Percentiles rank a stretch among this genome's conserved stretches.
phyloP scores from a whole-genome alignment of 2,888 invertebrate genomes.

The Tetramorium bicarinatum region DNA sequence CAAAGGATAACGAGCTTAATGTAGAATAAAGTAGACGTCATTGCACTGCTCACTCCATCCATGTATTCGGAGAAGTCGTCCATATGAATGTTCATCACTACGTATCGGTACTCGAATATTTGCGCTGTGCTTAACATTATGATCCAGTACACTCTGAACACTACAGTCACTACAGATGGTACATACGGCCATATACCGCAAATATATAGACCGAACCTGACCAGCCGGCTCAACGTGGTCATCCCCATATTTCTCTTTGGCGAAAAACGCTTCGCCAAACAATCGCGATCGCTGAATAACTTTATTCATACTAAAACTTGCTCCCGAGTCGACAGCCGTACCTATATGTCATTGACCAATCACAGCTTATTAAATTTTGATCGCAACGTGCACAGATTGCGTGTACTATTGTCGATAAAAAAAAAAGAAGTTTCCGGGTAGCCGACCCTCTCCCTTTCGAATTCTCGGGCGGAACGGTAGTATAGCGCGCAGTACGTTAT shows the following conservation, averaged over 20 bases:
- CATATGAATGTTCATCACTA: constrained; percentile 19
- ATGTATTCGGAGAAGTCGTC: constrained; percentile 33
- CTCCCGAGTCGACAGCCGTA: background rate
- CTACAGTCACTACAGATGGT: background rate
- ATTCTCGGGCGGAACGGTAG: background rate
- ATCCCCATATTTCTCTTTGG: background rate
- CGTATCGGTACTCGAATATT: constrained; percentile 49
- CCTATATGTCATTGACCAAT: constrained; percentile 7
- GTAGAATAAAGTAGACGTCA: constrained; percentile 41
- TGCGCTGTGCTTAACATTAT: constrained; percentile 26
- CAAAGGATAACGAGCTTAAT: constrained; percentile 55
- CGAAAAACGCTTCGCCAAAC: background rate
- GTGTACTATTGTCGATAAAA: background rate
- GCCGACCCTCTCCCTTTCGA: background rate
- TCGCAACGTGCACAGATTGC: background rate
- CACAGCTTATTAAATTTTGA: constrained; percentile 11
- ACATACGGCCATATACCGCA: constrained; percentile 56
- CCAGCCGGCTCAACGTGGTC: constrained; percentile 50
- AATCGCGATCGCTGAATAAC: background rate
- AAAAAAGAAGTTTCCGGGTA: constrained; percentile 10
- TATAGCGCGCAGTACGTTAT: background rate
- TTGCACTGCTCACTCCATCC: constrained; percentile 49
- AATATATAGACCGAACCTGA: constrained; percentile 44
- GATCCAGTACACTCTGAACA: constrained; percentile 56
- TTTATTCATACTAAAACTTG: background rate